These are phyloP conservation scores for Tetragonisca angustula DNA, from an alignment of 2,888 invertebrate species.

Conservation along the genomic window DNA sequence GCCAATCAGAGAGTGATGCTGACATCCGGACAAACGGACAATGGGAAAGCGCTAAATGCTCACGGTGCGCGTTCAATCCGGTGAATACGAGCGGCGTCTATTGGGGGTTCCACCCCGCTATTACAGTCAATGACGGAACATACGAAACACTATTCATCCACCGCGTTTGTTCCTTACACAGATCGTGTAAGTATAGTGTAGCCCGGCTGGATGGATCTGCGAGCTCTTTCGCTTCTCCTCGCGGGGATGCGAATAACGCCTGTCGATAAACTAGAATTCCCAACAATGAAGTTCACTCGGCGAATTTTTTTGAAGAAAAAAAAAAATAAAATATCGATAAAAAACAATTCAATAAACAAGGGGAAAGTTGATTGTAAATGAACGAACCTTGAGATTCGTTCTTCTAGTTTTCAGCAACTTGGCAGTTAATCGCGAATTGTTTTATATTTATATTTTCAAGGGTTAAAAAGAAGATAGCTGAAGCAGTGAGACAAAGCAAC, in stretches of 20 bases:
- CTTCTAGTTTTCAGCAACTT: not conserved
- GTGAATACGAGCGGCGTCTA: conserved; percentile 71
- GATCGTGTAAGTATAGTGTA: conserved; percentile 70
- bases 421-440: not conserved
- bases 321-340: not conserved
- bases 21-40: conserved; percentile 70
- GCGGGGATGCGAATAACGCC: conserved; percentile 67
- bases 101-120: conserved; percentile 72
- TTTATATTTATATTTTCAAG: not conserved
- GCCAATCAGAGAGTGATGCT: conserved; percentile 71
- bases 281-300: too few relatives aligned
- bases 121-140: conserved; percentile 74
- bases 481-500: too few relatives aligned
- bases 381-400: not conserved
- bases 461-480: not conserved
- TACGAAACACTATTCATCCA: conserved; percentile 73
- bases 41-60: conserved; percentile 69
- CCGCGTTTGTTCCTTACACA: conserved; percentile 70
- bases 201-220: conserved; percentile 52
- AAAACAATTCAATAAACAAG: not conserved
- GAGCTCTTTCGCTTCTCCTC: conserved; percentile 32
- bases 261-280: conserved; percentile 59
- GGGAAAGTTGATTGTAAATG: not conserved
- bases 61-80: conserved; percentile 68
- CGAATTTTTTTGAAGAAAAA: not conserved